Evolutionary conservation across 2,797 vertebrate species (phyloP).

Genomic region (Chanos chanos): DNA sequence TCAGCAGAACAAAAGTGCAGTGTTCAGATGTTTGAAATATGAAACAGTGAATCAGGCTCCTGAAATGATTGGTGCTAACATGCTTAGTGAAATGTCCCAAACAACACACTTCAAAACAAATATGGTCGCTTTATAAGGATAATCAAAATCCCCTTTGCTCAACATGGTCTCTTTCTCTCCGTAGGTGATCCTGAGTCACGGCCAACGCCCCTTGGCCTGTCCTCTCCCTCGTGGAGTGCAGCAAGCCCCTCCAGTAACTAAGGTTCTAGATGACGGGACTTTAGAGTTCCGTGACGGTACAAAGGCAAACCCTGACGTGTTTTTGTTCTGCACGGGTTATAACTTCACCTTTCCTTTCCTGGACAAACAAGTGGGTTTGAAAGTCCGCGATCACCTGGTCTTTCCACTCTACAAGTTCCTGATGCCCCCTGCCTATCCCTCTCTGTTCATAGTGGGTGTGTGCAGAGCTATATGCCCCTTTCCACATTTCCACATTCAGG

Average conservation of each 20-base stretch:
- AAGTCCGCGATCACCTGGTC: conserved; percentile 46
- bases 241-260: conserved; percentile 47
- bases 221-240: conserved; percentile 48
- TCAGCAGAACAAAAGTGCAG: too few species aligned
- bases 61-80: too few species aligned
- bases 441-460: conserved; percentile 60
- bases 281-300: conserved; percentile 51
- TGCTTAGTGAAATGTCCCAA: too few species aligned
- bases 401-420: conserved; percentile 62
- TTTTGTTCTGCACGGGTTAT: conserved; percentile 67
- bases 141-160: too few species aligned
- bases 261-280: conserved; percentile 39
- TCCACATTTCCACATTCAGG: conserved; percentile 61
- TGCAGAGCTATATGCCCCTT: conserved; percentile 64
- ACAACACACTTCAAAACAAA: too few species aligned
- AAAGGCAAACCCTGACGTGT: conserved; percentile 48
- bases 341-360: conserved; percentile 63
- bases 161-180: too few species aligned
- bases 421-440: conserved; percentile 57
- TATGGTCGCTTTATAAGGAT: too few species aligned
- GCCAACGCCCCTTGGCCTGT: conserved; percentile 39
- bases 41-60: too few species aligned
- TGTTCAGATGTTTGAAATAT: too few species aligned
- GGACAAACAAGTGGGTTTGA: conserved; percentile 38
- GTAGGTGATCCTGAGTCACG: conserved; percentile 60